Evolutionary conservation across 1,140 invertebrate genomes (phyloP), one percentile per base, ranked within the genome.

Genomic region (Thalassaphorura encarpata): DNA sequence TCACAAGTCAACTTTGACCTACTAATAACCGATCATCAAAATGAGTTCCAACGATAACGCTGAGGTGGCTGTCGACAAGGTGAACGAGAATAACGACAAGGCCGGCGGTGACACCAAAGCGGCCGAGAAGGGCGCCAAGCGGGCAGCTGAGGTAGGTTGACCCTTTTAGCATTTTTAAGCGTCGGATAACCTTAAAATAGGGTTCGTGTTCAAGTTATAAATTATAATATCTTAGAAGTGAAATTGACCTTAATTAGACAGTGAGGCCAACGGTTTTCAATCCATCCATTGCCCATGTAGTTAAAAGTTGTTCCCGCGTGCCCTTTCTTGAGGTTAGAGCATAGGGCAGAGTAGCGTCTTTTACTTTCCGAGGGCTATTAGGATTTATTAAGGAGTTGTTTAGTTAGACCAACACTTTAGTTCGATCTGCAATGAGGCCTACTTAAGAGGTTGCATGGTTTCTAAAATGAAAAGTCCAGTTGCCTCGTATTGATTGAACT

Each of bases 51-150:
- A 56, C 53, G 56, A 62, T 46, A 65, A 65, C 41, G 75, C 77
- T 69, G 83, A 87, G 76, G 83, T 86, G 70, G 83, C 81, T 62
- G 82, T 86, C 54, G 84, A 86, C 72, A 87, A 87, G 77, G 75
- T 77, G 64, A n/a, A n/a, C 33, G 84, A 82, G 72, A 83, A 85
- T 70, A 75, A 70, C 76, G 61, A 72, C 73, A 55, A 65, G 47
- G 54, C 61, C 26, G 46, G 28, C 13, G 72, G 67, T 45, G 83
- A 85, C 71, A 78, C 79, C 40, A 87, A 87, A 76, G 82, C 81
- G 71, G 84, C 86, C 68, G 76, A 87, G 66, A 88, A 88, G 77
- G 85, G 84, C 71, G 84, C 83, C 70, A 88, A 89, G 76, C 83
- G 86, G 78, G 79, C 85, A 74, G 83, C 84, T 67, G 86, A 88